Evolutionary conservation across 2,113 vertebrate species (phyloP).

Genomic region (Pelodiscus sinensis): DNA sequence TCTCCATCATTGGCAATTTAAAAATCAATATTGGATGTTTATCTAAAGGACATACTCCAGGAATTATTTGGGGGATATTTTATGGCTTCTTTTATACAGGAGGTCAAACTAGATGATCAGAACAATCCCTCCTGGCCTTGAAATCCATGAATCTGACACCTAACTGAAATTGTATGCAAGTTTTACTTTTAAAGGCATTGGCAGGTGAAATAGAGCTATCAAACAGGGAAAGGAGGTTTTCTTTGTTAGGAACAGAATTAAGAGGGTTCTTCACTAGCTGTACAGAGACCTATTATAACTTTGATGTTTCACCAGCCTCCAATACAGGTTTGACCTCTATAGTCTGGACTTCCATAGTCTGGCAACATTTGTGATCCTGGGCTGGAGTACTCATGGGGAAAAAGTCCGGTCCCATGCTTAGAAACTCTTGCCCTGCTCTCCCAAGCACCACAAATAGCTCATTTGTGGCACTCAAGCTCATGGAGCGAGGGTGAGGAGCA

Average conservation of each 20-base stretch:
- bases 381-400: too few species aligned
- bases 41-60: not conserved
- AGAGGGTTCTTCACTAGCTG: not conserved
- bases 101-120: not conserved
- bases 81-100: not conserved
- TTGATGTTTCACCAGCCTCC: not conserved
- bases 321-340: not conserved
- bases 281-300: not conserved
- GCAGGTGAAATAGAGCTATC: accelerated
- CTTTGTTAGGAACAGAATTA: not conserved
- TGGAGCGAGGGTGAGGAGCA: too few species aligned
- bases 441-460: too few species aligned
- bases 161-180: accelerated
- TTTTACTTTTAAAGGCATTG: not conserved
- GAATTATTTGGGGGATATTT: not conserved
- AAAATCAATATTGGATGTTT: not conserved
- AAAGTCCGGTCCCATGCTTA: too few species aligned
- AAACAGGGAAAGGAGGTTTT: accelerated
- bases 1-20: not conserved
- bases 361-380: too few species aligned
- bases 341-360: too few species aligned
- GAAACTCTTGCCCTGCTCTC: too few species aligned
- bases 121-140: not conserved
- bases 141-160: not conserved
- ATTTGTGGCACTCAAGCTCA: too few species aligned